Evolutionary conservation across 2,888 invertebrate species (phyloP).

Genomic region (Sminthurides aquaticus): DNA sequence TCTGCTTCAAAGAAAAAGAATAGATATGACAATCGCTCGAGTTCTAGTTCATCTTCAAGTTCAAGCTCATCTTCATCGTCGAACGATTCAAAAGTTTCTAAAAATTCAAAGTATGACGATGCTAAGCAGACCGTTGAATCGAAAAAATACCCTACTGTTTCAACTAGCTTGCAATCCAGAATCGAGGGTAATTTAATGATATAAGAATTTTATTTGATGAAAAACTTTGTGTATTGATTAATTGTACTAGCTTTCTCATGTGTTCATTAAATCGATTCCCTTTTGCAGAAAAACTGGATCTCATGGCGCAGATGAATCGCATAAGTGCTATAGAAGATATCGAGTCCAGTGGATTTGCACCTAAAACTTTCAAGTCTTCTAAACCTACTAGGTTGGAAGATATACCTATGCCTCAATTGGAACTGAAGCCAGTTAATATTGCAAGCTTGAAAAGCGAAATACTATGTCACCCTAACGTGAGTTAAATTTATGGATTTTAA

Average conservation of each 20-base stretch:
- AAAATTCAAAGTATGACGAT: slow-evolving; percentile 15
- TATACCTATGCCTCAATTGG: slow-evolving; percentile 40
- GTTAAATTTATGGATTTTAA: no score
- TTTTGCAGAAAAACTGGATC: slow-evolving; percentile 38
- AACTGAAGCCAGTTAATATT: slow-evolving; percentile 39
- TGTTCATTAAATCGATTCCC: not conserved
- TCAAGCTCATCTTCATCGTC: slow-evolving; percentile 20
- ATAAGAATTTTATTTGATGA: not conserved
- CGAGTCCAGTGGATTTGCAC: slow-evolving; percentile 38
- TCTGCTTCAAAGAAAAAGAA: slow-evolving; percentile 16
- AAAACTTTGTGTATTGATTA: not conserved
- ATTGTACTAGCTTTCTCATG: not conserved
- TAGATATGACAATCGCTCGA: slow-evolving; percentile 2
- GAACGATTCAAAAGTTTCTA: slow-evolving; percentile 21
- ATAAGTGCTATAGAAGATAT: slow-evolving; percentile 39
- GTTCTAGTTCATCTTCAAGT: slow-evolving; percentile 20
- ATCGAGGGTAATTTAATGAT: slow-evolving; percentile 37
- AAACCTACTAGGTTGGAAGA: slow-evolving; percentile 31
- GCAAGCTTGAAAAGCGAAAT: slow-evolving; percentile 39
- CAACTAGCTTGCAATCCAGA: slow-evolving; percentile 25
- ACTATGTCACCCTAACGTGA: slow-evolving; percentile 40
- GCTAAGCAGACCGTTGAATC: not conserved
- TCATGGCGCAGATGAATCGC: slow-evolving; percentile 34
- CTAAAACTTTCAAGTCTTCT: slow-evolving; percentile 34
- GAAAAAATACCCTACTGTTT: not conserved